Conservation (phyloP, 2,113 vertebrate genomes). For the Siniperca knerii region DNA sequence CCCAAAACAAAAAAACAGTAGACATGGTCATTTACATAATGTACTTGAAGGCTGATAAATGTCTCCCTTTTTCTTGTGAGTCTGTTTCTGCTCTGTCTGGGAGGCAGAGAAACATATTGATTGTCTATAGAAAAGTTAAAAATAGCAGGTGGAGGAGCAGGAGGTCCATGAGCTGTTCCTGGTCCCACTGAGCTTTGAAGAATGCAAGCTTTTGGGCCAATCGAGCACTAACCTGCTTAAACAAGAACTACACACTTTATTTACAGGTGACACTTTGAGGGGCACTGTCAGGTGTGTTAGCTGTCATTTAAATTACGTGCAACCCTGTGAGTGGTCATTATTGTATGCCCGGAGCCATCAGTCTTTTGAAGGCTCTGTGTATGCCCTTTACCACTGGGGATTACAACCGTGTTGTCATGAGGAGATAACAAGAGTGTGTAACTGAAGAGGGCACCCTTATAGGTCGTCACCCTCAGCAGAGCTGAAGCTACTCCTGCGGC, state of each 20-base stretch:
- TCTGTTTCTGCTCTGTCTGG: slow-evolving; percentile 61
- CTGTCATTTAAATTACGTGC: slow-evolving; percentile 48
- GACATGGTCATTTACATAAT: slow-evolving; percentile 51
- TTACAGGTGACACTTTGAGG: slow-evolving; percentile 39
- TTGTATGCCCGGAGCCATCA: background rate
- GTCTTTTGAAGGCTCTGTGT: slow-evolving; percentile 36
- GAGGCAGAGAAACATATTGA: slow-evolving; percentile 54
- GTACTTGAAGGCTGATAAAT: slow-evolving; percentile 49
- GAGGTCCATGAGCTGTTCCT: slow-evolving; percentile 9
- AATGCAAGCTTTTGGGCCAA: slow-evolving; percentile 12
- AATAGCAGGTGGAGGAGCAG: slow-evolving; percentile 25
- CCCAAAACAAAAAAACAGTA: slow-evolving; percentile 24
- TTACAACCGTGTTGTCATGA: slow-evolving; percentile 8
- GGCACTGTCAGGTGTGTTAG: slow-evolving; percentile 32
- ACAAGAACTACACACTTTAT: slow-evolving; percentile 37
- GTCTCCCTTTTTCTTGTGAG: slow-evolving; percentile 78
- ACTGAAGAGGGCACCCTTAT: slow-evolving; percentile 72
- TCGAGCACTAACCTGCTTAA: slow-evolving; percentile 4
- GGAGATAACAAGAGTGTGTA: slow-evolving; percentile 14
- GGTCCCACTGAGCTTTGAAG: slow-evolving; percentile 14
- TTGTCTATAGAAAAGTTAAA: slow-evolving; percentile 25
- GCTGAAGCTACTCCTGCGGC: slow-evolving; percentile 94
- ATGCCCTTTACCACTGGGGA: slow-evolving; percentile 31
- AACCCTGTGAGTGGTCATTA: slow-evolving; percentile 14
- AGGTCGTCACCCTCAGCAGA: slow-evolving; percentile 91